Evolutionary conservation across 2,113 vertebrate species (phyloP).

Genomic region (Oceanites oceanicus): DNA sequence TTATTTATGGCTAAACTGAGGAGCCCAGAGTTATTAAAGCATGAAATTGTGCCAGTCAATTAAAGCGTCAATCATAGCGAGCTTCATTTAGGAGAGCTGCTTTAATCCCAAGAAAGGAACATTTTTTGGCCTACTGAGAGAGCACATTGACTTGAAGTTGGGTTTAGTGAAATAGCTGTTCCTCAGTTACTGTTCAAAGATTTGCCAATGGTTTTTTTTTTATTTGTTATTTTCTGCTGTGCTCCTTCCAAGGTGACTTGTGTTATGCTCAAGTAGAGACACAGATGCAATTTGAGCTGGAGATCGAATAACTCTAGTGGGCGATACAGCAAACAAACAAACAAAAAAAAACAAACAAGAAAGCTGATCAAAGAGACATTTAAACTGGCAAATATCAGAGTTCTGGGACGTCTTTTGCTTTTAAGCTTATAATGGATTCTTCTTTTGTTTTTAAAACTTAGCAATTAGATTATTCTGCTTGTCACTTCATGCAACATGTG

Average conservation of each 20-base stretch:
- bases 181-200: background rate
- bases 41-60: constrained; percentile 70
- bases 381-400: background rate
- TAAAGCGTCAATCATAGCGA: constrained; percentile 34
- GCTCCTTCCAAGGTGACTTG: constrained; percentile 8
- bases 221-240: background rate
- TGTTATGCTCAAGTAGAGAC: background rate
- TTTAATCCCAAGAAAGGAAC: constrained; percentile 45
- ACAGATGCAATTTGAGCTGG: background rate
- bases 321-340: background rate
- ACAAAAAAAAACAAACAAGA: background rate
- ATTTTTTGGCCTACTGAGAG: background rate
- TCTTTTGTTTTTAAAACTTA: background rate
- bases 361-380: background rate
- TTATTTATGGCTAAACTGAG: constrained; percentile 57
- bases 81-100: constrained; percentile 33
- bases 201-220: background rate
- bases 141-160: background rate
- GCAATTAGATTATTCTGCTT: constrained; percentile 5
- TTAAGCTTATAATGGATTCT: background rate
- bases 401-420: background rate
- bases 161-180: background rate
- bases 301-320: background rate
- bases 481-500: background rate
- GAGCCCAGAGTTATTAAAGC: constrained; percentile 54